Percentiles rank a stretch among this genome's conserved stretches.
Evolutionary conservation across 1,140 invertebrate genomes (phyloP).

Genomic region (Neoseiulus cucumeris): DNA sequence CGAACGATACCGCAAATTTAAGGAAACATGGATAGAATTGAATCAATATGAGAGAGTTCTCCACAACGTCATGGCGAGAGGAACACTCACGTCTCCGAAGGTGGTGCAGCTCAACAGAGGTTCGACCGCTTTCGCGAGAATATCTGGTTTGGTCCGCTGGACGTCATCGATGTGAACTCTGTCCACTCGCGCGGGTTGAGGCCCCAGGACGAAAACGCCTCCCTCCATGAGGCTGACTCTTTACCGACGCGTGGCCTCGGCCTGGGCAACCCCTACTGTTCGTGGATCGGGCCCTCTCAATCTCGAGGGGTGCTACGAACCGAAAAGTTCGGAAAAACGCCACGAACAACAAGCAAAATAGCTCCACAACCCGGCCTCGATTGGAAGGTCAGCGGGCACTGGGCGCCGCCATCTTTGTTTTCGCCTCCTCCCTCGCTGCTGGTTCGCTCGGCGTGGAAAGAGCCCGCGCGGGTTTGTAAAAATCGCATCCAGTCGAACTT

Average conservation of each 20-base stretch:
- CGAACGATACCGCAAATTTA: too few relatives aligned
- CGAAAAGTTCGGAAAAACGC: background rate
- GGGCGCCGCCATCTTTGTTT: slow-evolving; percentile 6
- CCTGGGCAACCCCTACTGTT: background rate
- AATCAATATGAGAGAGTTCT: too few relatives aligned
- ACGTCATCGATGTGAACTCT: slow-evolving; percentile 56
- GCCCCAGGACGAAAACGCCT: background rate
- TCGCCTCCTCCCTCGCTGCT: too few relatives aligned
- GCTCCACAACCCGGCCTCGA: background rate
- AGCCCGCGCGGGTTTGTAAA: too few relatives aligned
- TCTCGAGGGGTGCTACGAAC: background rate
- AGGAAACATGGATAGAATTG: too few relatives aligned
- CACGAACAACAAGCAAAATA: background rate
- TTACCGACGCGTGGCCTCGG: background rate
- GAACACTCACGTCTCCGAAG: slow-evolving; percentile 29
- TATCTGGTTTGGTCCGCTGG: slow-evolving; percentile 57
- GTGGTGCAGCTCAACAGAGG: slow-evolving; percentile 46
- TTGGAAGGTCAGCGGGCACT: slow-evolving; percentile 1
- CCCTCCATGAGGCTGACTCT: background rate
- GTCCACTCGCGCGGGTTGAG: slow-evolving; percentile 41
- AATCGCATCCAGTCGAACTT: too few relatives aligned
- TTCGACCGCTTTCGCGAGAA: slow-evolving; percentile 45
- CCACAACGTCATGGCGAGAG: too few relatives aligned
- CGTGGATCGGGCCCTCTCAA: background rate
- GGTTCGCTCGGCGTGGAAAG: too few relatives aligned